Evolutionary conservation across 2,113 vertebrate species (phyloP).

Genomic region (Ictalurus punctatus): DNA sequence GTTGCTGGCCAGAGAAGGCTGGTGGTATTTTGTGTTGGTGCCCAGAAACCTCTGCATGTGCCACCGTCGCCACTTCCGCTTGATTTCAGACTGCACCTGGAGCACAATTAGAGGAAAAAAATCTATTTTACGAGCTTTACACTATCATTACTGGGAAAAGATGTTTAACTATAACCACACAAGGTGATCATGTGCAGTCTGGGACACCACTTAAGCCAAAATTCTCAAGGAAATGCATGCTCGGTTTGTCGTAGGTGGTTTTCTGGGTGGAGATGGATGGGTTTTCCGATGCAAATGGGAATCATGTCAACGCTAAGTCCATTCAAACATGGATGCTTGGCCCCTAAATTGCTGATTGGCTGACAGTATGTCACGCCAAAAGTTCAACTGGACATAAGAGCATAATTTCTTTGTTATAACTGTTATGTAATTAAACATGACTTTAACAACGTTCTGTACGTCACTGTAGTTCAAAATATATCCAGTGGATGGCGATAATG

Average conservation of each 20-base stretch:
- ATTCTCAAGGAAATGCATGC: background rate
- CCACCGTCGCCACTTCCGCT: slow-evolving; percentile 95
- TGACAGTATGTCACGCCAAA: background rate
- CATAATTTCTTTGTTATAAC: background rate
- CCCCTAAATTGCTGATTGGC: background rate
- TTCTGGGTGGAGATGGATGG: background rate
- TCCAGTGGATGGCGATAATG: slow-evolving; percentile 11
- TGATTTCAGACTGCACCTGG: slow-evolving; percentile 93
- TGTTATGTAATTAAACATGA: too few relatives aligned
- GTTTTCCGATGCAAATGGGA: background rate
- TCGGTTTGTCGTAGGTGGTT: background rate
- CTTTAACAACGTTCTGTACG: too few relatives aligned
- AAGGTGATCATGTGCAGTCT: background rate
- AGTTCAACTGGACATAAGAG: background rate
- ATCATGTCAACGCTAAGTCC: background rate
- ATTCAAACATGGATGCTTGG: background rate
- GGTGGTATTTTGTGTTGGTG: slow-evolving; percentile 83
- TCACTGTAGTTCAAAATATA: background rate
- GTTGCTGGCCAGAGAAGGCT: slow-evolving; percentile 85
- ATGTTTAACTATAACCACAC: background rate
- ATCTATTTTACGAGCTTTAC: background rate
- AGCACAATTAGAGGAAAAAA: background rate
- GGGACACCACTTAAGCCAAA: background rate
- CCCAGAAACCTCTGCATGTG: slow-evolving; percentile 85
- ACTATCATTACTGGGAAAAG: background rate